These are phyloP conservation scores for Schlechtendalia chinensis DNA, from an alignment of 1,140 invertebrate genomes.

Conservation along the genomic window DNA sequence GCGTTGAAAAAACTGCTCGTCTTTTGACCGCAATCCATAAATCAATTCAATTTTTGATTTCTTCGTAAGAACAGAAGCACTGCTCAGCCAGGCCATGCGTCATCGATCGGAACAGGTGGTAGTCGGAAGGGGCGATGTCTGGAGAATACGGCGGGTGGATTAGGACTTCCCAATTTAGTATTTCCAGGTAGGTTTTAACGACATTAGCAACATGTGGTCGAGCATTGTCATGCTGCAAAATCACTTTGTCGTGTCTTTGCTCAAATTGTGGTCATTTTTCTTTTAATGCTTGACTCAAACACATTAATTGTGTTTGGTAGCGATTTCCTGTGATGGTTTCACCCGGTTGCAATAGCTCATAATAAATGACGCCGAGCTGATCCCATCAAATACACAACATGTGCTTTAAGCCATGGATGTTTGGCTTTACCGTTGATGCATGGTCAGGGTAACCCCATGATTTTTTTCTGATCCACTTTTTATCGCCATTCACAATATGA, in stretches of 20 bases:
- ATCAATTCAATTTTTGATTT: no score
- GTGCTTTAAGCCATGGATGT: not conserved
- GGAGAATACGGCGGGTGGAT: no score
- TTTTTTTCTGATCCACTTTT: conserved; percentile 46
- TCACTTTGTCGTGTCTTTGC: conserved; percentile 44
- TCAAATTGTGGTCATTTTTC: conserved; percentile 50
- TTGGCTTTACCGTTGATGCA: not conserved
- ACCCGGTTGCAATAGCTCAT: not conserved
- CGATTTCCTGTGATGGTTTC: not conserved
- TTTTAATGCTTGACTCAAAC: conserved; percentile 46
- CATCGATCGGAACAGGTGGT: no score
- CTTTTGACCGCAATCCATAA: no score
- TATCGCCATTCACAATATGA: conserved; percentile 38
- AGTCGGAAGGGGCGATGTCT: no score
- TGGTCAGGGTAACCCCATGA: not conserved
- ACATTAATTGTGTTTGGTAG: not conserved
- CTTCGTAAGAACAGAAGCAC: no score
- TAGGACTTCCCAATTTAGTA: no score
- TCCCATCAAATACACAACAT: conserved; percentile 23
- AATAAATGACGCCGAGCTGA: not conserved
- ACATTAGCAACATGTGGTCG: not conserved
- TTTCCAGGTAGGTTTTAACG: no score
- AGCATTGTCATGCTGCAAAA: conserved; percentile 22
- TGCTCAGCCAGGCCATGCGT: no score
- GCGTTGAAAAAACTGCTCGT: no score